Evolutionary conservation across 2,113 vertebrate genomes (phyloP), one percentile per base, ranked within the genome.

Genomic region (Caretta caretta): DNA sequence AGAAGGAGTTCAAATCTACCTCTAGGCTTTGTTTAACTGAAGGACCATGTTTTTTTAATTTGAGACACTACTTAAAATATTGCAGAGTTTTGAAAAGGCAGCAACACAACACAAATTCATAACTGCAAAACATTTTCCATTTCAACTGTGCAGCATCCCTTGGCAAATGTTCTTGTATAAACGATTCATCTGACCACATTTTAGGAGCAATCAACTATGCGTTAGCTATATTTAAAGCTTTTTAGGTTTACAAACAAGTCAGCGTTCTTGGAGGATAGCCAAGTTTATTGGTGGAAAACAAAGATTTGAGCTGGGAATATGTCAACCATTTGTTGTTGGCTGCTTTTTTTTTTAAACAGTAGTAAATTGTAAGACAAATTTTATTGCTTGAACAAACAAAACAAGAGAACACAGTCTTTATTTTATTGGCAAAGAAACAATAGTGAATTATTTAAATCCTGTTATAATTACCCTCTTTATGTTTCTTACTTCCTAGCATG

Each of bases 401-500:
- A 53, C 57, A 92, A 82, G 85, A 96, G 93, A 96, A 96, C 81
- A 97, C 59, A 94, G 85, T 84, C 51, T 87, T 96, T 96, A 93
- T 96, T 97, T 97, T 93, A 95, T 48, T 98, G 94, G 96, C 97
- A 98, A 93, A 95, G 93, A 96, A 96, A 96, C 48, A 29, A 50
- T 86, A 96, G 91, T 0, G 22, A 96, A 96, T 97, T 96, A 96
- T 97, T 97, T 97, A 95, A 98, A 97, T 97, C 80, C 92, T 62
- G 96, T 97, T 97, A 94, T 96, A 97, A 97, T 98, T 96, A 96
- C 85, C 49, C 89, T 98, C 97, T 93, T 96, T 96, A 93, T 97
- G 96, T 93, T 89, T 97, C 93, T 94, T 96, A 87, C 85, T 93
- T 96, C 87, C 69, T 96, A 89, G 85, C 83, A 88, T 62, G 51